Base-by-base conservation (phyloP, 92 coral and sea anemone species). In the Zoanthus gigantus region DNA sequence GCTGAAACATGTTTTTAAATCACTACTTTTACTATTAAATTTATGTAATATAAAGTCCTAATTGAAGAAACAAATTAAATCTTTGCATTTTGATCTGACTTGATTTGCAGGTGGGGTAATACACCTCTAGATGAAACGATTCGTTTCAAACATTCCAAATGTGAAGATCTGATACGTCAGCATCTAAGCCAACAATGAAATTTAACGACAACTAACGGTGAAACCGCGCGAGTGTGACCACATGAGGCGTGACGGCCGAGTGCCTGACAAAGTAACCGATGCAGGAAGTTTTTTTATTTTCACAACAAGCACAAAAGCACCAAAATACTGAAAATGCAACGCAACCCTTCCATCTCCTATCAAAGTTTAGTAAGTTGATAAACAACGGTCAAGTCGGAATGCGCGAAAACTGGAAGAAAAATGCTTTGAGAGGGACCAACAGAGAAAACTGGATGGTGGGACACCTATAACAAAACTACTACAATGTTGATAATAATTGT, bases 81-180 rank as follows among this genome's bases (percentile, higher is more conserved):
- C 9, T 63, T n/a, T 37, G 29, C 1, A 28, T 74, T 37, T 45
- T 37, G 78, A 13, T 74, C 17, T 83, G 16, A 48, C 7, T 29
- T 34, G 8, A 2, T 52, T 48, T 76, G 7, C 52, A 91, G 94
- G 16, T 91, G 94, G 94, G 87, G 83, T 28, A 77, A 71, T 52
- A 82, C 94, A 9, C 94, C 94, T 9, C 82, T 91, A 30, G 92
- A 91, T 66, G 94, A 91, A 29, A 91, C 94, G 52, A 69, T 48
- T 5, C 85, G 89, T 57, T 91, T 91, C 80, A 79, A 78, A 34
- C 89, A 88, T 18, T 44, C 61, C 60, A 34, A 76, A 16, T 88
- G 94, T 29, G 79, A 60, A 58, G 89, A 91, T 11, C 52, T 87
- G 12, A 48, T 90, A 68, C 79, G 72, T 45, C 77, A 87, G 63